These are phyloP conservation scores for Euborellia annulipes DNA, from an alignment of 1,140 invertebrate species.

Conservation along the genomic window DNA sequence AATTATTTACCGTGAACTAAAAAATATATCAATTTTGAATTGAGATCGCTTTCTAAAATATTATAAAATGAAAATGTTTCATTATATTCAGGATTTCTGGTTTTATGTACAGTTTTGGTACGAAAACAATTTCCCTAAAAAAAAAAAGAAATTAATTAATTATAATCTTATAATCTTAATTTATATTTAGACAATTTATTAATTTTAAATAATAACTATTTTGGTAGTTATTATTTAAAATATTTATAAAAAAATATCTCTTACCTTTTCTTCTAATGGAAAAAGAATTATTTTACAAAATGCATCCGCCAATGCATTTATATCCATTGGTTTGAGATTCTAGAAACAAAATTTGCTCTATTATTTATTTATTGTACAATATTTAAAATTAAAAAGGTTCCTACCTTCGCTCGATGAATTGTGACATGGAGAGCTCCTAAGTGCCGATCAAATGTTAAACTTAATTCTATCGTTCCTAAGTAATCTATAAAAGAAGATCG, in stretches of 20 bases:
- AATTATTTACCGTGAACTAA: conserved; percentile 35
- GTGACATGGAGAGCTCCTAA: conserved; percentile 63
- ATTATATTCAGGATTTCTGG: conserved; percentile 85
- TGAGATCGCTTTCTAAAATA: conserved; percentile 61
- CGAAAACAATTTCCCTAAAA: conserved; percentile 51
- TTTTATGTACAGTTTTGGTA: conserved; percentile 82
- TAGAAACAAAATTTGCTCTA: conserved; percentile 14
- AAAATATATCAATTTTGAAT: conserved; percentile 53
- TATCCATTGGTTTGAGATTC: conserved; percentile 71
- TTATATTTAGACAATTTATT: too few relatives aligned
- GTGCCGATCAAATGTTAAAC: conserved; percentile 57
- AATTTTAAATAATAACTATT: too few relatives aligned
- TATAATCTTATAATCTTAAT: too few relatives aligned
- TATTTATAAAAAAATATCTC: neutral
- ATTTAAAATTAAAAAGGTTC: neutral
- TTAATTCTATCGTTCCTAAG: conserved; percentile 51
- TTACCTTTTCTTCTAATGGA: conserved; percentile 47
- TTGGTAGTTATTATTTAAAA: too few relatives aligned
- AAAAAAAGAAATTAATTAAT: conserved; percentile 4
- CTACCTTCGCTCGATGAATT: conserved; percentile 43
- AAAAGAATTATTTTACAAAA: conserved; percentile 79
- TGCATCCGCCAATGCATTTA: conserved; percentile 76
- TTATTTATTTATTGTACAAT: neutral
- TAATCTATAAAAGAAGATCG: neutral
- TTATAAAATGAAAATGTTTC: conserved; percentile 84